Evolutionary conservation across 2,113 vertebrate species (phyloP).

Genomic region (Spermophilus dauricus): DNA sequence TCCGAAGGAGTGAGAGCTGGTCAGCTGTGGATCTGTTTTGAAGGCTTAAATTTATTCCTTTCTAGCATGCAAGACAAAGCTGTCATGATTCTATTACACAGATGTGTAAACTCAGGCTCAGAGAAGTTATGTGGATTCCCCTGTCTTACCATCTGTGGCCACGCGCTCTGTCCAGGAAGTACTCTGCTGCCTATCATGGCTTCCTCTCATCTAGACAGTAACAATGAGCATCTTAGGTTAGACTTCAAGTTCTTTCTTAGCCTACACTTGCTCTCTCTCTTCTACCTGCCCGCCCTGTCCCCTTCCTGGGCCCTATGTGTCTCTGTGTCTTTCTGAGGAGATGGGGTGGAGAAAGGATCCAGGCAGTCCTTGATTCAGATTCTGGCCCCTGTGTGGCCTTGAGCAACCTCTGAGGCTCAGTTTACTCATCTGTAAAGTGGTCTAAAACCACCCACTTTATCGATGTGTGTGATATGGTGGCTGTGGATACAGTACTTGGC

Average conservation of each 20-base stretch:
- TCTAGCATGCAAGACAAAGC: not conserved
- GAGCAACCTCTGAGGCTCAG: not conserved
- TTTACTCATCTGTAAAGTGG: conserved; percentile 22
- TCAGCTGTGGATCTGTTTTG: not conserved
- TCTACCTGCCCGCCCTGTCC: not conserved
- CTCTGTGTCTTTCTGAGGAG: not conserved
- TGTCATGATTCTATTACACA: not conserved
- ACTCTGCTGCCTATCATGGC: not conserved
- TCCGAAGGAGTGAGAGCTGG: not conserved
- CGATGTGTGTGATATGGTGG: no score
- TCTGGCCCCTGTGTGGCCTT: not conserved
- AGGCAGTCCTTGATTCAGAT: not conserved
- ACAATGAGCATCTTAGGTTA: not conserved
- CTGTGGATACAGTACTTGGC: not conserved
- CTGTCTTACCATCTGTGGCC: no score
- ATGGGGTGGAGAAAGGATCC: not conserved
- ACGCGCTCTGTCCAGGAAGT: accelerated
- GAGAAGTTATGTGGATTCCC: not conserved
- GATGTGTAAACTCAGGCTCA: not conserved
- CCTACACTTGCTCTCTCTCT: not conserved
- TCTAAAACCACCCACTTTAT: not conserved
- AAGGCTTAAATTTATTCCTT: not conserved
- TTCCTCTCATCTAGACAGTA: not conserved
- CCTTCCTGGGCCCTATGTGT: not conserved
- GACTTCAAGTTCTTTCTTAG: not conserved